These are phyloP conservation scores for Lonchura striata DNA, from an alignment of 2,113 vertebrate species.

Conservation along the genomic window DNA sequence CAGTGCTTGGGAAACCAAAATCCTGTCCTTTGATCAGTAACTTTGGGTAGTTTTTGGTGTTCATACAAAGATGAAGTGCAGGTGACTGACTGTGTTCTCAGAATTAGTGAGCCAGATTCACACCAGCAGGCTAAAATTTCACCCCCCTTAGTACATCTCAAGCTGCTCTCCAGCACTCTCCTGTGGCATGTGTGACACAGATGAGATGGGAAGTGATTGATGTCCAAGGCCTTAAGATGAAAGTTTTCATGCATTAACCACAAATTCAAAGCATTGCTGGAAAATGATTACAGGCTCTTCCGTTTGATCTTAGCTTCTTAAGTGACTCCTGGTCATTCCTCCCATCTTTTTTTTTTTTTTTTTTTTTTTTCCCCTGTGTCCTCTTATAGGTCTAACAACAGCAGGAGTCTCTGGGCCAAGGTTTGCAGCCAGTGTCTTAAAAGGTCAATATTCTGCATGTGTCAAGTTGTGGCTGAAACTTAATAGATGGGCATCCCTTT, in stretches of 20 bases:
- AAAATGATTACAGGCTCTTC: not conserved
- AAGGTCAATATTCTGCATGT: not conserved
- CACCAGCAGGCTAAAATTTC: not conserved
- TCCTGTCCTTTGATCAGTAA: not conserved
- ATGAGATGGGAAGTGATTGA: not conserved
- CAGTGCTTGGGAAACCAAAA: not conserved
- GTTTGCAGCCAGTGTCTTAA: not conserved
- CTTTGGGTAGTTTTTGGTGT: not conserved
- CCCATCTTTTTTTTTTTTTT: not conserved
- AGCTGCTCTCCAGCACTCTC: not conserved
- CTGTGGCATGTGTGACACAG: not conserved
- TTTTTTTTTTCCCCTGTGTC: not conserved
- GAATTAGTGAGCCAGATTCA: not conserved
- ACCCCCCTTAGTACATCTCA: not conserved
- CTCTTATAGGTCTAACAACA: not conserved
- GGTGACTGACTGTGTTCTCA: not conserved
- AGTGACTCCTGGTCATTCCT: not conserved
- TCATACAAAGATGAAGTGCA: not conserved
- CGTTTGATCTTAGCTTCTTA: slow-evolving; percentile 11
- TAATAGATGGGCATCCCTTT: not conserved
- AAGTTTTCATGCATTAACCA: not conserved
- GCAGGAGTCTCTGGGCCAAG: not conserved
- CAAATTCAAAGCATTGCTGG: not conserved
- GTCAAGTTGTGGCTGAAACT: not conserved
- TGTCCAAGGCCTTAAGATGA: not conserved